Percentiles rank a stretch among this genome's conserved stretches.
Conservation (phyloP, 1,140 invertebrate genomes). For the Drosophila willistoni region DNA sequence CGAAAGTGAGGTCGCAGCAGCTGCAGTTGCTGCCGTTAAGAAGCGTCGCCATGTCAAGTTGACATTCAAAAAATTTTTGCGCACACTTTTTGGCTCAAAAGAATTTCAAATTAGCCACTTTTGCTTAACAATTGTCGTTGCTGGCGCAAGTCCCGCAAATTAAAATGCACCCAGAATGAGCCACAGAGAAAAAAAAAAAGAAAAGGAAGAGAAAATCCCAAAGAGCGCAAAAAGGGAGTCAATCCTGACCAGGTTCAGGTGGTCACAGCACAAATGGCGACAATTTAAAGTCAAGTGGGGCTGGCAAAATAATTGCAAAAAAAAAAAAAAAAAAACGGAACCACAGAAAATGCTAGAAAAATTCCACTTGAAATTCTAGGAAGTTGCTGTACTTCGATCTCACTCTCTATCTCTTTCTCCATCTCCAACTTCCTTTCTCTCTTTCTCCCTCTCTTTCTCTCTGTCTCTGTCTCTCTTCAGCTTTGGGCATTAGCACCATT, state of each 20-base stretch:
- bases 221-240: background rate
- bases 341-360: constrained; percentile 36
- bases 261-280: constrained; percentile 47
- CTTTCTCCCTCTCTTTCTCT: constrained; percentile 19
- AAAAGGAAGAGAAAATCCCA: constrained; percentile 25
- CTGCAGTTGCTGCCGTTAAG: constrained; percentile 12
- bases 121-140: constrained; percentile 66
- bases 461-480: no score
- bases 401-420: constrained; percentile 1
- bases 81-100: constrained; percentile 70
- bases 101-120: constrained; percentile 81
- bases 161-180: constrained; percentile 60
- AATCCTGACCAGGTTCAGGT: constrained; percentile 48
- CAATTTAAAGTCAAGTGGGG: constrained; percentile 75
- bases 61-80: constrained; percentile 75
- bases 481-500: constrained; percentile 65
- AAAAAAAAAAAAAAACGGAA: background rate
- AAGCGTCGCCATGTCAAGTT: constrained; percentile 48
- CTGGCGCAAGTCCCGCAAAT: constrained; percentile 57
- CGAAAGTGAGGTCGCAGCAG: constrained; percentile 23
- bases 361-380: constrained; percentile 58
- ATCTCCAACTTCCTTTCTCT: constrained; percentile 30
- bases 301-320: constrained; percentile 65
- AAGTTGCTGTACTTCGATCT: constrained; percentile 4
- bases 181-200: constrained; percentile 3